Percentiles rank a stretch among this genome's conserved stretches.
Conservation (phyloP, 2,888 invertebrate genomes). For the Sinhomidia bicolor region DNA sequence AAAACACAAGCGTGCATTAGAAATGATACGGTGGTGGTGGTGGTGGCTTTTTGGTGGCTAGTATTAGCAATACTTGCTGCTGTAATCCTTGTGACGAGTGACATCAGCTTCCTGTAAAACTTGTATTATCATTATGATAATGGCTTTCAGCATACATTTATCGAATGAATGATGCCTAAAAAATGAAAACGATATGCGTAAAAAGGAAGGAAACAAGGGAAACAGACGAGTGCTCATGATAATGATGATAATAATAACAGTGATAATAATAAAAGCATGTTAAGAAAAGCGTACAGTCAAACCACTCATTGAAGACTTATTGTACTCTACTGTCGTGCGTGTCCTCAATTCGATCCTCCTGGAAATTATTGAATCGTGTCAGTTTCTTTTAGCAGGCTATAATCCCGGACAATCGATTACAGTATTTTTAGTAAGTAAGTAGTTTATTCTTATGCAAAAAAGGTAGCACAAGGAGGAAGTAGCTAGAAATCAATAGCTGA, state of each 20-base stretch:
- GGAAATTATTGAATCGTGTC: neutral
- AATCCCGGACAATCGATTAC: no score
- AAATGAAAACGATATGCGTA: conserved; percentile 47
- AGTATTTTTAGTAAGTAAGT: no score
- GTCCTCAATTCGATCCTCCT: neutral
- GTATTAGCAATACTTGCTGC: conserved; percentile 11
- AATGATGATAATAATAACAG: neutral
- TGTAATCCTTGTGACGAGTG: conserved; percentile 58
- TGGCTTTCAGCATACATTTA: conserved; percentile 45
- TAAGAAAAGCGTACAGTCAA: neutral
- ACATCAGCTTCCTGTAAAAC: conserved; percentile 56
- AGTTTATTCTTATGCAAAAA: no score
- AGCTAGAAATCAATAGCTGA: no score
- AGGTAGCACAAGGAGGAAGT: no score
- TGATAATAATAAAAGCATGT: neutral
- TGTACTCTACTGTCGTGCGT: neutral
- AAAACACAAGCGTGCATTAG: conserved; percentile 10
- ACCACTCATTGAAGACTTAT: neutral
- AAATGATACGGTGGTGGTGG: neutral
- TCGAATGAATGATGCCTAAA: conserved; percentile 42
- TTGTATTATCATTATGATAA: conserved; percentile 62
- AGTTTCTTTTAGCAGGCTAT: neutral
- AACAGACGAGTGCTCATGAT: conserved; percentile 24
- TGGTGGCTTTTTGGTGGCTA: no score
- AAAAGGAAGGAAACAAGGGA: conserved; percentile 44